These are phyloP conservation scores for Chrysocyon brachyurus DNA, from an alignment of 2,797 vertebrate genomes.

Conservation along the genomic window DNA sequence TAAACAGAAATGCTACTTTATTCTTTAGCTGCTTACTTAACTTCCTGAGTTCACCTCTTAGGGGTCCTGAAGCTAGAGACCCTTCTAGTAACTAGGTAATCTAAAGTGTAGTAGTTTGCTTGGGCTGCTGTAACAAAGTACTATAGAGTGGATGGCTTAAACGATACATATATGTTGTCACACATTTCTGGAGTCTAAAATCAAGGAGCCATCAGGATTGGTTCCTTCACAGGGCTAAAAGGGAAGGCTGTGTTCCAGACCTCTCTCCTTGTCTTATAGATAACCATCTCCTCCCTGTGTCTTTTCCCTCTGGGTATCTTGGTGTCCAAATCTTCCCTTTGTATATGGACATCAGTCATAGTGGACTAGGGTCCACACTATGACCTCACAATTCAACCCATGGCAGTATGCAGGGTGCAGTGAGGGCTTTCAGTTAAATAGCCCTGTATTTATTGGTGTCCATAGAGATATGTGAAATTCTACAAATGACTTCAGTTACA, in stretches of 20 bases:
- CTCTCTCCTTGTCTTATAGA: not conserved
- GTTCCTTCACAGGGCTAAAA: not conserved
- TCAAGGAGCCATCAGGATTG: not conserved
- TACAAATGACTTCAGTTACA: not conserved
- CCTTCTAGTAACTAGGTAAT: not conserved
- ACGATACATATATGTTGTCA: not conserved
- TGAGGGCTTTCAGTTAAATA: not conserved
- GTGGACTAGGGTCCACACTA: not conserved
- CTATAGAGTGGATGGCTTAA: not conserved
- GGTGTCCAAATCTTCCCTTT: not conserved
- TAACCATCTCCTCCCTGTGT: not conserved
- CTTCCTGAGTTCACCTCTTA: not conserved
- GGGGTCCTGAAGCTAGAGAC: not conserved
- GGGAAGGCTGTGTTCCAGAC: not conserved
- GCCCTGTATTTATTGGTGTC: not conserved
- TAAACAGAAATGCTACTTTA: not conserved
- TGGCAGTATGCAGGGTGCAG: not conserved
- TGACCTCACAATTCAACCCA: not conserved
- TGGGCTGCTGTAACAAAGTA: not conserved
- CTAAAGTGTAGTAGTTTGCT: not conserved
- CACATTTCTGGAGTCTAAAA: not conserved
- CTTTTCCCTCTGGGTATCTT: not conserved
- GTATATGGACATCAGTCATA: not conserved
- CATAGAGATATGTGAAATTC: not conserved
- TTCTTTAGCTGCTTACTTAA: not conserved